A percentile compares a stretch with the other conserved stretches of the same genome.
Conservation (phyloP, 2,888 invertebrate species). For the Zonitis immaculata region DNA sequence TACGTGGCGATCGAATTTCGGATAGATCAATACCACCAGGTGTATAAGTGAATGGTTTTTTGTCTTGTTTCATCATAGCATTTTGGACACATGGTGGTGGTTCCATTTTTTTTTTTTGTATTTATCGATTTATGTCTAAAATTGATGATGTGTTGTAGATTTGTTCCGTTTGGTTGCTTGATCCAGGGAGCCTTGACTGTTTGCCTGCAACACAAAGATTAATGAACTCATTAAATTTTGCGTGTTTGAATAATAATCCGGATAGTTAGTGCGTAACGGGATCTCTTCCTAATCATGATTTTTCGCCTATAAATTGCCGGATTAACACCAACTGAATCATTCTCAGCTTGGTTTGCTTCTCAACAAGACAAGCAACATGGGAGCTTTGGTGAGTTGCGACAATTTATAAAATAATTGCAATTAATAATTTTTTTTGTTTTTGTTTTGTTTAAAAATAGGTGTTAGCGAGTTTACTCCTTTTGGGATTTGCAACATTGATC, state of each 20-base stretch:
- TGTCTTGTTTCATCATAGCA: constrained; percentile 94
- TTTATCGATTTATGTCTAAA: constrained; percentile 30
- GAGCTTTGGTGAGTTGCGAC: constrained; percentile 25
- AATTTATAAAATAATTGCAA: too few species aligned
- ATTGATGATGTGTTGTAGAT: too few species aligned
- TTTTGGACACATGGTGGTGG: constrained; percentile 88
- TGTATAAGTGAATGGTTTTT: constrained; percentile 95
- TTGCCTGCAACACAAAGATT: constrained; percentile 20
- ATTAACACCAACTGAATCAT: constrained; percentile 5
- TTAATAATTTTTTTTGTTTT: too few species aligned
- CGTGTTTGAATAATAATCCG: too few species aligned
- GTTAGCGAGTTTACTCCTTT: constrained; percentile 22
- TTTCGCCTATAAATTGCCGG: constrained; percentile 7
- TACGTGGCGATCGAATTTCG: constrained; percentile 84
- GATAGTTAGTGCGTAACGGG: constrained; percentile 9
- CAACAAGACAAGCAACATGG: constrained; percentile 25
- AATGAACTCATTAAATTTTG: not conserved
- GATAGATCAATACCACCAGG: constrained; percentile 89
- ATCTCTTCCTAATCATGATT: not conserved
- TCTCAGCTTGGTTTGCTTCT: constrained; percentile 26
- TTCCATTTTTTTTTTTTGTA: constrained; percentile 49
- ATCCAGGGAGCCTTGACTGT: constrained; percentile 29
- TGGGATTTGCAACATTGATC: constrained; percentile 7
- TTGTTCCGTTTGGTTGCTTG: constrained; percentile 17
- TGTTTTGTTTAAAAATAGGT: constrained; percentile 18